Conservation (phyloP, 2,797 vertebrate species). For the Tenualosa ilisha region DNA sequence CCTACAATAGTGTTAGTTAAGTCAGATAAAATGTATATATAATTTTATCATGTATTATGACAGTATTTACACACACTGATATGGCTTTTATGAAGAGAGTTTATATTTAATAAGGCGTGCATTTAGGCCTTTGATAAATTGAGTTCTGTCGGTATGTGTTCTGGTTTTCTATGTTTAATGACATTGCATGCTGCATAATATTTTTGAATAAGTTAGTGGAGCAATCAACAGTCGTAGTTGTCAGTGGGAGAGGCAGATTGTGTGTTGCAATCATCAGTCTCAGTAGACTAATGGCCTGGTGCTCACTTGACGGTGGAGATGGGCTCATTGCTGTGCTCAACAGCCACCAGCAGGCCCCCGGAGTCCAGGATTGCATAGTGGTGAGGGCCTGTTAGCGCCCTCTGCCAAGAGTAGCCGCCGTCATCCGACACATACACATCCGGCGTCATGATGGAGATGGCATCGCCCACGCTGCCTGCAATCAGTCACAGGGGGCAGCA, state of each 20-base stretch:
- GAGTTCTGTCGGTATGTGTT: neutral
- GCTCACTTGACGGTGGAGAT: constrained; percentile 85
- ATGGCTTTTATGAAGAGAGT: neutral
- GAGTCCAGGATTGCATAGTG: constrained; percentile 94
- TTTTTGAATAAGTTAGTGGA: no score
- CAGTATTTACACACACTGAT: neutral
- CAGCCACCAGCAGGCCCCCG: constrained; percentile 89
- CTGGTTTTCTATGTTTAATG: neutral
- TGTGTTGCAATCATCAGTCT: neutral
- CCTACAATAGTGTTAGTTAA: neutral
- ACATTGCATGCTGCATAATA: neutral
- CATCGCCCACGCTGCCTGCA: constrained; percentile 88
- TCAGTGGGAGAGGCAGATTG: neutral
- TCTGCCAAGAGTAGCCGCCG: constrained; percentile 90
- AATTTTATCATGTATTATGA: no score
- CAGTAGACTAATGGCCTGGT: neutral
- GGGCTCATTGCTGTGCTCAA: constrained; percentile 78
- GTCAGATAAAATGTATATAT: neutral
- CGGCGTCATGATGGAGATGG: constrained; percentile 83
- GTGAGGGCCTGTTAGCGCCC: constrained; percentile 87
- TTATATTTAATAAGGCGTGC: neutral
- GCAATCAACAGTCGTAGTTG: neutral
- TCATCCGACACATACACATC: constrained; percentile 95
- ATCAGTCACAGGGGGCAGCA: constrained; percentile 2
- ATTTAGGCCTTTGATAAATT: neutral